Evolutionary conservation across 2,797 vertebrate genomes (phyloP).

Genomic region (Myripristis jacobus): DNA sequence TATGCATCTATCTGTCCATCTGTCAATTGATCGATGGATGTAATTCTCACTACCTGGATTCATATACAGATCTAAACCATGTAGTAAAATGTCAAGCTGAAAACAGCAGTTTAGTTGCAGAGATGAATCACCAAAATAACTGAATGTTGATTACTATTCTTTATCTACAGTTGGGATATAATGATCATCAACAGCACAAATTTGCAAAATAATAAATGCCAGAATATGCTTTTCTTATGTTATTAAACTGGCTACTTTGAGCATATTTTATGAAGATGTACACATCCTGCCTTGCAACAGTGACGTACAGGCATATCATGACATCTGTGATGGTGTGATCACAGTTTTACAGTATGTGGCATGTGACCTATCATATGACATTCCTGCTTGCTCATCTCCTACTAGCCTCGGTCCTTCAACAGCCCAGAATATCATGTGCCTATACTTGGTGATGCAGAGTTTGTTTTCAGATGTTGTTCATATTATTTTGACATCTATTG

Average conservation of each 20-base stretch:
- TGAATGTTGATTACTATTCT: not conserved
- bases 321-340: constrained; percentile 60
- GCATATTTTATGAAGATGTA: constrained; percentile 17
- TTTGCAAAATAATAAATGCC: not conserved
- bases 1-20: no score
- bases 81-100: constrained; percentile 8
- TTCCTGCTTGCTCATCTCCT: constrained; percentile 64
- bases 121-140: not conserved
- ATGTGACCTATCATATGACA: constrained; percentile 75
- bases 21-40: no score
- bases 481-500: constrained; percentile 53
- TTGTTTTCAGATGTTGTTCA: constrained; percentile 19
- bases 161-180: not conserved
- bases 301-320: constrained; percentile 73
- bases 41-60: constrained; percentile 27
- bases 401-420: constrained; percentile 43
- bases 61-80: not conserved
- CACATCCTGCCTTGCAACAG: constrained; percentile 33
- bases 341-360: constrained; percentile 60
- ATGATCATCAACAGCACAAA: not conserved
- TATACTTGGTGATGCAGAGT: constrained; percentile 33
- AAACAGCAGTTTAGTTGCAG: not conserved
- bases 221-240: constrained; percentile 12
- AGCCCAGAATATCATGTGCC: constrained; percentile 58
- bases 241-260: constrained; percentile 9